Base-by-base conservation (phyloP, 2,113 vertebrate species). In the Plectropomus leopardus region DNA sequence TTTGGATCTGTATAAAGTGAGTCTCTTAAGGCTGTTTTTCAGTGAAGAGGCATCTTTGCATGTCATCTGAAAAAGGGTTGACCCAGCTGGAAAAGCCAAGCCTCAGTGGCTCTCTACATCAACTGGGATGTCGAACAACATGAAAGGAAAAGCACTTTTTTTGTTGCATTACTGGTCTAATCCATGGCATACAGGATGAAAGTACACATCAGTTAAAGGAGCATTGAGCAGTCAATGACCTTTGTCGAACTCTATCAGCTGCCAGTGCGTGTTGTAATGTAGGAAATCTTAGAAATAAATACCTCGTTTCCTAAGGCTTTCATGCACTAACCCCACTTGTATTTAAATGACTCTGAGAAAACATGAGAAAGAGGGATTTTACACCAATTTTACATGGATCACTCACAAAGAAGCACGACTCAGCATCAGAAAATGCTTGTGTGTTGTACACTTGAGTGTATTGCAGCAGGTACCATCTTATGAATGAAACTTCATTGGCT, bases 181-280 rank as follows among this genome's bases (percentile, higher is more conserved):
- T 74, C 59, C 26, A 21, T 30, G 32, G 23, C 21, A 16, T 71
- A 45, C 24, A n/a, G 24, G 19, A 57, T 63, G 24, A 60, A 61
- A 32, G 51, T 17, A 36, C 32, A 23, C 51, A 40, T 63, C 42
- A 21, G 51, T 54, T 44, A 32, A 59, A 85, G 55, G 14, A 34
- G 60, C 60, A 23, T 75, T 60, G 23, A 30, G 40, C 24, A 63
- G 34, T 75, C 55, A 24, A 40, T 61, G 1, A 80, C 76, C 85
- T 87, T 64, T 51, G 15, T 69, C 5, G 11, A 60, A 28, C 34
- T 78, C 21, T 6, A 13, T 48, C 50, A 34, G 9, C 30, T 40
- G 50, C 48, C 17, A 23, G 11, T 42, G 15, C 5, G 3, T 2
- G 32, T 15, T 7, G 47, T 15, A 42, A 45, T 23, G 34, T 2